Evolutionary conservation across 2,888 invertebrate species (phyloP).

Genomic region (Candidula unifasciata): DNA sequence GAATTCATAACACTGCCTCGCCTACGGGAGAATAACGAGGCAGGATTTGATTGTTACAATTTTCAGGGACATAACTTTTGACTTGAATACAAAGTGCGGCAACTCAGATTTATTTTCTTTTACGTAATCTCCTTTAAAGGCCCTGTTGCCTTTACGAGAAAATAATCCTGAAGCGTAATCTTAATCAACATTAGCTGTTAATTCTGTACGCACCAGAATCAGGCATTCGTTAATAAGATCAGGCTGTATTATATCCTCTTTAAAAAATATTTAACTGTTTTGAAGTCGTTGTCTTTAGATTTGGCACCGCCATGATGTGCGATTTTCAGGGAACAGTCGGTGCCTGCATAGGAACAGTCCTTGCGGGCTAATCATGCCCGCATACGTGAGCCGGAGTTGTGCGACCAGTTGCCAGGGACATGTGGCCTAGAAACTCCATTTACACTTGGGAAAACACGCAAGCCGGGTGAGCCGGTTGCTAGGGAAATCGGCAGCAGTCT

Average conservation of each 20-base stretch:
- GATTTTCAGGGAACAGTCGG: constrained; percentile 12
- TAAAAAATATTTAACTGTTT: too few relatives aligned
- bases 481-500: too few relatives aligned
- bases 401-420: constrained; percentile 18
- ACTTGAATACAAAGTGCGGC: constrained; percentile 18
- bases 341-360: constrained; percentile 32
- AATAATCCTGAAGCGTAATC: constrained; percentile 16
- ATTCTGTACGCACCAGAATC: constrained; percentile 8
- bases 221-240: not conserved
- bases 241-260: constrained; percentile 1
- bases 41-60: constrained; percentile 7
- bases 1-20: not conserved
- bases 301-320: not conserved
- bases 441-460: constrained; percentile 17
- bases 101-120: constrained; percentile 11
- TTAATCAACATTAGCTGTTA: constrained; percentile 29
- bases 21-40: not conserved
- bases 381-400: constrained; percentile 12
- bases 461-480: too few relatives aligned
- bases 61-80: not conserved
- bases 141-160: not conserved
- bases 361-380: constrained; percentile 28
- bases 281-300: not conserved
- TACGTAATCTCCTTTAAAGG: not conserved
- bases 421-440: not conserved